Conservation (phyloP, 2,113 vertebrate genomes). For the Macroglossus sobrinus region DNA sequence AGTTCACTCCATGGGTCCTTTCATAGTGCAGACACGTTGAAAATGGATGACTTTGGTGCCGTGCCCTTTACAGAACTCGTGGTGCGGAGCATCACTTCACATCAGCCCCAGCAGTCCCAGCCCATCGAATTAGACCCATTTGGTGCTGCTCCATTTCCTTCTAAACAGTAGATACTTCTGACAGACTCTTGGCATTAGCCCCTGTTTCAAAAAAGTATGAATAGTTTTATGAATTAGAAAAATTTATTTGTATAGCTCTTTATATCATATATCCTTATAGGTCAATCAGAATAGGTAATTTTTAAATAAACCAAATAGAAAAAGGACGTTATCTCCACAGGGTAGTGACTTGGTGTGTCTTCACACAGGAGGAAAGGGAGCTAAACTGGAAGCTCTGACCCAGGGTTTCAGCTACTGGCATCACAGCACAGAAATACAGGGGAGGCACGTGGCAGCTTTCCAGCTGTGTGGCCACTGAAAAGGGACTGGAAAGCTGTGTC, state of each 20-base stretch:
- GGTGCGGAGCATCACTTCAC: conserved; percentile 79
- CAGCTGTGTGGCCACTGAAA: not conserved
- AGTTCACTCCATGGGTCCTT: conserved; percentile 82
- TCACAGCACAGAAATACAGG: not conserved
- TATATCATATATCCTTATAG: conserved; percentile 35
- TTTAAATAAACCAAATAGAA: conserved; percentile 62
- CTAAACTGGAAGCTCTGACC: not conserved
- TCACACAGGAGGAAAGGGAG: not conserved
- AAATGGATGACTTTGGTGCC: conserved; percentile 95
- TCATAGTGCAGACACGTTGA: conserved; percentile 78
- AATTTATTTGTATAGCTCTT: conserved; percentile 58
- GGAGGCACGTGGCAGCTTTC: conserved; percentile 5
- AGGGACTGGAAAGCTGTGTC: not conserved
- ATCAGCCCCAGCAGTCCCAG: conserved; percentile 81
- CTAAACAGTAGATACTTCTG: conserved; percentile 89
- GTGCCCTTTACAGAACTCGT: conserved; percentile 95
- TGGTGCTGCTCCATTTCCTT: conserved; percentile 96
- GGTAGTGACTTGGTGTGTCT: conserved; percentile 1
- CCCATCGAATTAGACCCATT: conserved; percentile 93
- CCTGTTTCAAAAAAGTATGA: conserved; percentile 63
- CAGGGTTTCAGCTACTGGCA: not conserved
- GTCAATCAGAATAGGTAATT: conserved; percentile 42
- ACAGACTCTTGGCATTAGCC: not conserved
- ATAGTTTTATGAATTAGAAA: conserved; percentile 70
- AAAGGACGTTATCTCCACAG: not conserved